phyloP scores from a whole-genome alignment of 2,113 vertebrate species.

The Leucopsar rothschildi region DNA sequence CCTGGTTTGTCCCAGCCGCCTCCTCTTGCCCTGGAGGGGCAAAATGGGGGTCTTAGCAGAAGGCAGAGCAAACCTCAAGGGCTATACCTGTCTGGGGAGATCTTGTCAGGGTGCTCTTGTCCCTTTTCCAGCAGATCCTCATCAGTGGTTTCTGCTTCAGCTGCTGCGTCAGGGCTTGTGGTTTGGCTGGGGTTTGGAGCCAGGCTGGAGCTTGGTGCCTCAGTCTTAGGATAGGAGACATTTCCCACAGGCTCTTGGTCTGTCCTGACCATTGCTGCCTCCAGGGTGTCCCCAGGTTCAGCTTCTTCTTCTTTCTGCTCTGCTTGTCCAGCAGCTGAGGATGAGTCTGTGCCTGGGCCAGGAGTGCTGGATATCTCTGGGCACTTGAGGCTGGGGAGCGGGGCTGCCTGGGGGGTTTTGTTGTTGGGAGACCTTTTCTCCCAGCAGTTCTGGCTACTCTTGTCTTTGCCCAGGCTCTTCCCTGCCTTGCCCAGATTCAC shows the following conservation, averaged over 20 bases:
- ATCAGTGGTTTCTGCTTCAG: fast-evolving
- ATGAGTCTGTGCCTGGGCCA: background rate
- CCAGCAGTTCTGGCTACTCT: background rate
- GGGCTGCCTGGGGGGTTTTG: background rate
- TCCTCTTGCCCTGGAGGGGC: background rate
- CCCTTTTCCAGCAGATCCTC: background rate
- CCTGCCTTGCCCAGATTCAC: background rate
- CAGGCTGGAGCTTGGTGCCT: background rate
- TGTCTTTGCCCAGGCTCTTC: conserved; percentile 5
- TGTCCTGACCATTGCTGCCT: background rate
- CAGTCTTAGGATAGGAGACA: fast-evolving
- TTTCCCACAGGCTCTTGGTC: background rate
- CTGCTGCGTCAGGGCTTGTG: fast-evolving
- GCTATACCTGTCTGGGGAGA: background rate
- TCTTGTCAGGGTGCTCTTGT: background rate
- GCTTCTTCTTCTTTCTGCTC: background rate
- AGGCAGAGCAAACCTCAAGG: background rate
- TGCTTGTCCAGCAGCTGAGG: background rate
- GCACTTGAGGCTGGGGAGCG: fast-evolving
- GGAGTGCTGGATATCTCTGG: fast-evolving
- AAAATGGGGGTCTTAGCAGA: background rate
- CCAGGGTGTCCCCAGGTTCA: background rate
- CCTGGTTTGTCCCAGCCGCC: background rate
- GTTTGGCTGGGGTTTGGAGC: background rate
- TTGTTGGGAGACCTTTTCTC: background rate